A percentile compares a stretch with the other conserved stretches of the same genome.
These are phyloP conservation scores for Axinella damicornis DNA, from an alignment of 37 sponge, comb jelly and placozoan species.

Conservation along the genomic window DNA sequence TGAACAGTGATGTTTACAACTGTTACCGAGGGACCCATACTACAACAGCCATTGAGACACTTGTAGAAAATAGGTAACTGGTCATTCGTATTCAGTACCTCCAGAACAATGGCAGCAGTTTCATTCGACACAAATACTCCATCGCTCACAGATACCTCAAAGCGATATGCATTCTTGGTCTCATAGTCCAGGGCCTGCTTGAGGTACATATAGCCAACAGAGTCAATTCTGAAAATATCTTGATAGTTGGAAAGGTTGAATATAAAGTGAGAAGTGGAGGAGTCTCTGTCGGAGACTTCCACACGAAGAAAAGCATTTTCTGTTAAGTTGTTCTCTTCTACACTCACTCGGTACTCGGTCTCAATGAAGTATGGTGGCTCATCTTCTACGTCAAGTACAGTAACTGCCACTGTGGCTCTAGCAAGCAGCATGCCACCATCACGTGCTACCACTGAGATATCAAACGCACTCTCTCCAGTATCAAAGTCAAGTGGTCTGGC, in stretches of 20 bases:
- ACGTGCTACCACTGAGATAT: constrained; percentile 44
- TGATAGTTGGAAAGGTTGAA: constrained; percentile 35
- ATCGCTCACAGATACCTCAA: constrained; percentile 56
- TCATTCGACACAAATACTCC: constrained; percentile 25
- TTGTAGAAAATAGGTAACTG: constrained; percentile 43
- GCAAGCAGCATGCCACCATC: constrained; percentile 61
- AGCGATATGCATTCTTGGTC: background rate
- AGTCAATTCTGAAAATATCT: constrained; percentile 31
- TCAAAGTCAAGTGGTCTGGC: constrained; percentile 52
- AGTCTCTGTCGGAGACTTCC: constrained; percentile 19
- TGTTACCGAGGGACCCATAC: background rate
- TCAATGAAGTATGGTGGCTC: constrained; percentile 43
- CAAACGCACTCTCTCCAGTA: constrained; percentile 7
- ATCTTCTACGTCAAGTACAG: constrained; percentile 47
- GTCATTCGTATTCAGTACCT: constrained; percentile 53
- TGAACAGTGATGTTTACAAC: background rate
- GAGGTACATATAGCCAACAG: constrained; percentile 50
- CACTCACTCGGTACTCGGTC: constrained; percentile 15
- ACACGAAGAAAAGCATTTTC: constrained; percentile 32
- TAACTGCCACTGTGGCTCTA: constrained; percentile 34
- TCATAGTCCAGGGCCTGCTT: constrained; percentile 63
- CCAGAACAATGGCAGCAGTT: constrained; percentile 23
- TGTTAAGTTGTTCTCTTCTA: constrained; percentile 39
- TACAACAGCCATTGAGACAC: constrained; percentile 56
- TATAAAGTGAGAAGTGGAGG: background rate